Base-by-base conservation (phyloP, 1,140 invertebrate genomes). In the Macrobrachium nipponense region DNA sequence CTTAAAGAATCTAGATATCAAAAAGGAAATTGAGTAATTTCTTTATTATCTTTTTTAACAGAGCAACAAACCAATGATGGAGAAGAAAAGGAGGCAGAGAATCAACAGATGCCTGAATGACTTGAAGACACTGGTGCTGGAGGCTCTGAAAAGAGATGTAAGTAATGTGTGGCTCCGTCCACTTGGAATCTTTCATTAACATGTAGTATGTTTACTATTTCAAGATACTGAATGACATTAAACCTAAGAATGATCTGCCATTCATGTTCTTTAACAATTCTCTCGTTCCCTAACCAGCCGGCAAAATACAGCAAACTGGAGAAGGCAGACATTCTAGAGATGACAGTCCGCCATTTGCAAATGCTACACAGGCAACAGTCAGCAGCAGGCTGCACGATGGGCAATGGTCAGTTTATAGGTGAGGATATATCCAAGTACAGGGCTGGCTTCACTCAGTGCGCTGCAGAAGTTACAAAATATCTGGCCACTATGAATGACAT, bases 51-150 rank as follows among this genome's bases (percentile, higher is more conserved):
- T n/a, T 43, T 61, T 27, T 14, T 66, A 20, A 20, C 80, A 87
- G 86, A 82, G 77, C 59, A 87, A 87, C 76, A 88, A 88, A 66
- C 88, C 80, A 0, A 58, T 87, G 77, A 82, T 89, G 84, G 89
- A 89, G 86, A 80, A 86, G 62, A 87, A 86, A 70, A 81, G 98
- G 89, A 93, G 98, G 85, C 97, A 97, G 44, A 93, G 97, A 89
- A 99, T 99, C 90, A 99, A 99, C 92, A 95, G 97, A 89, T 97
- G 96, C 90, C 93, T 99, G 62, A 96, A 97, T 87, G 96, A 98
- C 90, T 93, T 99, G 59, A 98, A 98, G 92, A 94, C 94, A 59
- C 64, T 87, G 75, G 62, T 87, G 81, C 36, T 83, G 73, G 87
- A 83, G 61, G 80, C 27, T 7, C 36, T 61, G 17, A 82, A 82